Base-by-base conservation (phyloP, 2,797 vertebrate species). In the Lates japonicus region DNA sequence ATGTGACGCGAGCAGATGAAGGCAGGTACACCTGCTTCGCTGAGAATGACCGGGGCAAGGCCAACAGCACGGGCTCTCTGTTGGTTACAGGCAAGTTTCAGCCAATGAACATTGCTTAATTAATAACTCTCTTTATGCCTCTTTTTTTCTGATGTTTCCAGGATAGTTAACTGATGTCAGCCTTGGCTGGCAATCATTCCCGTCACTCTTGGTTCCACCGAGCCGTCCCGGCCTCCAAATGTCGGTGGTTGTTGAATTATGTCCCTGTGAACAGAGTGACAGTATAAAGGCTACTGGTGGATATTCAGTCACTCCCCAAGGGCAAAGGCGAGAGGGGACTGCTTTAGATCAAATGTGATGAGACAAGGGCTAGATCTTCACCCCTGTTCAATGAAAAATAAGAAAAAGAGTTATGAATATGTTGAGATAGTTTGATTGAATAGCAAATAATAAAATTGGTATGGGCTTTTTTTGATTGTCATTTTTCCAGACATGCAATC, bases 1-100 rank as follows among this genome's bases (percentile, higher is more conserved):
- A 98, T 55, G 92, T 99, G 72, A 98, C 96, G 8, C 94, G 90
- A 52, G 86, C 94, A 33, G 98, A 99, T 68, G 96, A 97, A 69
- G 98, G 98, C 39, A 91, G 90, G 74, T 99, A 99, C 81, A 99
- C 97, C 0, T 99, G 98, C 89, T 99, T 99, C 68, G 97, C 97
- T 0, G 97, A 97, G 93, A 99, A 99, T 46, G 95, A 97, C 81
- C 91, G 95, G 89, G 98, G 98, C 46, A 98, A 97, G 85, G 97
- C 97, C 69, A 99, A 99, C 83, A 98, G 96, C 93, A 97, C 97
- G 0, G 97, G 96, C 74, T 93, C 95, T 29, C 96, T 99, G 58
- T 77, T 95, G 78, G 95, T 99, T 78, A 99, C 96, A 95, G 97
- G 98, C 96, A 94, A 92, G 89, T 82, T 70, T 17, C n/a, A 66